These are phyloP conservation scores for Hydrophis major DNA, from an alignment of 2,797 vertebrate genomes.

Conservation along the genomic window DNA sequence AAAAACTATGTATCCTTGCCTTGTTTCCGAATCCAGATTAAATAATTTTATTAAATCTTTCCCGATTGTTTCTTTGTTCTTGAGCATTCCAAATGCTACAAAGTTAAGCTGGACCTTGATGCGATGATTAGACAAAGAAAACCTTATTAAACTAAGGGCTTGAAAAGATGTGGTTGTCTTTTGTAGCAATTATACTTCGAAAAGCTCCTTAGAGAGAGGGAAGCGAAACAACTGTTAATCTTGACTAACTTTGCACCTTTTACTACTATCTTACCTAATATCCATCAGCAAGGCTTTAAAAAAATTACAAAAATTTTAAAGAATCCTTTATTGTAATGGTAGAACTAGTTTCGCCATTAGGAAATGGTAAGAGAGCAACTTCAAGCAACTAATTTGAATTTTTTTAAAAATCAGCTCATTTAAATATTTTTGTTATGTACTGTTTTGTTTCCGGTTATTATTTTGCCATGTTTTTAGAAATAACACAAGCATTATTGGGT, in stretches of 20 bases:
- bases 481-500: not conserved
- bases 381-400: not conserved
- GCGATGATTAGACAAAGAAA: not conserved
- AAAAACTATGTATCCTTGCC: not conserved
- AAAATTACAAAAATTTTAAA: not conserved
- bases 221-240: not conserved
- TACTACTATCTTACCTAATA: not conserved
- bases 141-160: not conserved
- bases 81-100: not conserved
- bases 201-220: not conserved
- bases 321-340: not conserved
- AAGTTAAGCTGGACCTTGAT: not conserved
- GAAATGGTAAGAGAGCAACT: not conserved
- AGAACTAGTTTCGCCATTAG: not conserved
- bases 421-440: not conserved
- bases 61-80: not conserved
- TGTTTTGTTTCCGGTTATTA: not conserved
- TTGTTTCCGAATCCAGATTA: not conserved
- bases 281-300: not conserved
- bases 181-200: not conserved
- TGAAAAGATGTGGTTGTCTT: not conserved
- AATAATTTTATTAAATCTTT: not conserved
- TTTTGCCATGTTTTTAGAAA: not conserved
- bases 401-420: not conserved
- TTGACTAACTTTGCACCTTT: not conserved